These are phyloP conservation scores for Patella vulgata DNA, from an alignment of 1,140 invertebrate genomes.

Conservation along the genomic window DNA sequence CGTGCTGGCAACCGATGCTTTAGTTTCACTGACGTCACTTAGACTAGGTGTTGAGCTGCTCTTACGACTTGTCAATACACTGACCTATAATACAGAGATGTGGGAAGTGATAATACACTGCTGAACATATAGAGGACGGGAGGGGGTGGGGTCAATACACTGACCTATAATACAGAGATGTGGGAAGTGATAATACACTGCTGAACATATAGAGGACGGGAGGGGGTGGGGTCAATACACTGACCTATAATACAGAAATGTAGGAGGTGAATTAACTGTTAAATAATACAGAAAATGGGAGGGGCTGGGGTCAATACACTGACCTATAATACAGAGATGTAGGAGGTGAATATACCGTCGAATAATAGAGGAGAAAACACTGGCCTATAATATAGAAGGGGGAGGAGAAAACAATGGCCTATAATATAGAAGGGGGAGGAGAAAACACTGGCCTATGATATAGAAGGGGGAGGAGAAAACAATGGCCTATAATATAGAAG, in stretches of 20 bases:
- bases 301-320: background rate
- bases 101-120: too few species aligned
- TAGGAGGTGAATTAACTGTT: background rate
- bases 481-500: too few species aligned
- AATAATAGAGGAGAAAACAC: background rate
- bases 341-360: background rate
- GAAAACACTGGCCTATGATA: too few species aligned
- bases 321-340: conserved; percentile 7
- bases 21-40: conserved; percentile 61
- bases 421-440: background rate
- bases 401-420: background rate
- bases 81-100: conserved; percentile 65
- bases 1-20: conserved; percentile 61
- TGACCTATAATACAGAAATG: conserved; percentile 7
- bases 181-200: background rate
- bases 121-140: background rate
- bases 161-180: conserved; percentile 6
- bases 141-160: background rate
- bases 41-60: conserved; percentile 86
- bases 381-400: conserved; percentile 5
- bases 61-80: conserved; percentile 80
- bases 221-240: background rate
- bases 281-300: background rate
- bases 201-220: background rate
- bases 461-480: too few species aligned